These are phyloP conservation scores for Pteruthius melanotis DNA, from an alignment of 2,113 vertebrate species.

Conservation along the genomic window DNA sequence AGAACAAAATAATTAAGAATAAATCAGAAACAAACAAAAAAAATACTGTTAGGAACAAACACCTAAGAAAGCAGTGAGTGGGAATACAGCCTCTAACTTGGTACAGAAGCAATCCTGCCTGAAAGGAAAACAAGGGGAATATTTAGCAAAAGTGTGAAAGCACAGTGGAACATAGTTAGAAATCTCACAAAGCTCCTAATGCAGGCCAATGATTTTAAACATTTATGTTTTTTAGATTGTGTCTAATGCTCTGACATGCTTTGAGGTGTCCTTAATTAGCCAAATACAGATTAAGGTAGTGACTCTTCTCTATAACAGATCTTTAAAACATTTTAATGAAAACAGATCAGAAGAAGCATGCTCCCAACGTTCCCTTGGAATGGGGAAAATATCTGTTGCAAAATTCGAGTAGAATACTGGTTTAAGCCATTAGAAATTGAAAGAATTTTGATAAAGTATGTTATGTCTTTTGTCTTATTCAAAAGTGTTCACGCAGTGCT, in stretches of 20 bases:
- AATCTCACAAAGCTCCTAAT: background rate
- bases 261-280: background rate
- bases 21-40: background rate
- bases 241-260: background rate
- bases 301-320: background rate
- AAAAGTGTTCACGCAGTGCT: background rate
- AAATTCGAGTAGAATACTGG: background rate
- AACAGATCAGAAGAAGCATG: background rate
- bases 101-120: background rate
- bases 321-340: background rate
- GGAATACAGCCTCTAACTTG: background rate
- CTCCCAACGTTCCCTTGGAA: background rate
- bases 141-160: background rate
- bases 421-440: background rate
- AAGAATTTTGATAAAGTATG: background rate
- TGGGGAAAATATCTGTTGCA: background rate
- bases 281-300: background rate
- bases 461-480: background rate
- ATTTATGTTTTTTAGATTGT: background rate
- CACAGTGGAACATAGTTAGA: background rate
- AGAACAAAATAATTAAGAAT: background rate
- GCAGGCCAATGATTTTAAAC: background rate
- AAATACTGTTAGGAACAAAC: background rate
- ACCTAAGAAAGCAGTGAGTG: background rate
- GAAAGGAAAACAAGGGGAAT: background rate